These are phyloP conservation scores for Pachydiplax longipennis DNA, from an alignment of 2,888 invertebrate genomes.

Conservation along the genomic window DNA sequence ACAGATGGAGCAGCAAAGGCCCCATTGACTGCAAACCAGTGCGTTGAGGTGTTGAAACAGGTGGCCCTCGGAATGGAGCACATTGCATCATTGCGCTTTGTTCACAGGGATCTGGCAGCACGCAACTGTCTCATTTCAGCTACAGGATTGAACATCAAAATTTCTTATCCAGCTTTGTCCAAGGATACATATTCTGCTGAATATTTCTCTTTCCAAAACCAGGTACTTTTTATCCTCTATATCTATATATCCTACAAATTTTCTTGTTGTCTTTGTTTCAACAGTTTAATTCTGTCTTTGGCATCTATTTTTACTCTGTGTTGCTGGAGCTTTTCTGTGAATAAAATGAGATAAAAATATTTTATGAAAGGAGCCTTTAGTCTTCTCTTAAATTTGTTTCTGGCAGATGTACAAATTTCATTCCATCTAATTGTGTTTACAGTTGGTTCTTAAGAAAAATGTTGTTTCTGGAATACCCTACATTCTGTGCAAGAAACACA, in stretches of 20 bases:
- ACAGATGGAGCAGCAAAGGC: conserved; percentile 56
- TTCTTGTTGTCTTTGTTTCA: background rate
- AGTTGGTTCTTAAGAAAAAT: too few relatives aligned
- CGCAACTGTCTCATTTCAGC: conserved; percentile 87
- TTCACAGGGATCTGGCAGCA: conserved; percentile 92
- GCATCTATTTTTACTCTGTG: background rate
- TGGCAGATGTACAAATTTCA: too few relatives aligned
- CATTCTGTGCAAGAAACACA: too few relatives aligned
- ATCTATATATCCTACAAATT: too few relatives aligned
- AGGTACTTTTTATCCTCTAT: conserved; percentile 61
- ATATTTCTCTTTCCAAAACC: conserved; percentile 85
- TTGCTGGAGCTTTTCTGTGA: too few relatives aligned
- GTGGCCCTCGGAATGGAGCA: conserved; percentile 84
- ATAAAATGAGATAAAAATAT: too few relatives aligned
- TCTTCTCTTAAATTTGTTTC: too few relatives aligned
- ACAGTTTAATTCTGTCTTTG: background rate
- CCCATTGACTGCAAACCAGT: conserved; percentile 72
- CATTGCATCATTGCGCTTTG: conserved; percentile 74
- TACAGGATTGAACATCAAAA: conserved; percentile 81
- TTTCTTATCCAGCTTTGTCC: conserved; percentile 80
- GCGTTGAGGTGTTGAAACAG: conserved; percentile 74
- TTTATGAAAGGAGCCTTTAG: too few relatives aligned
- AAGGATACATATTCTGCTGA: conserved; percentile 89
- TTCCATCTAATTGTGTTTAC: too few relatives aligned
- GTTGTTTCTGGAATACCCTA: too few relatives aligned